Conservation (phyloP, 2,113 vertebrate genomes). For the Paramormyrops kingsleyae region DNA sequence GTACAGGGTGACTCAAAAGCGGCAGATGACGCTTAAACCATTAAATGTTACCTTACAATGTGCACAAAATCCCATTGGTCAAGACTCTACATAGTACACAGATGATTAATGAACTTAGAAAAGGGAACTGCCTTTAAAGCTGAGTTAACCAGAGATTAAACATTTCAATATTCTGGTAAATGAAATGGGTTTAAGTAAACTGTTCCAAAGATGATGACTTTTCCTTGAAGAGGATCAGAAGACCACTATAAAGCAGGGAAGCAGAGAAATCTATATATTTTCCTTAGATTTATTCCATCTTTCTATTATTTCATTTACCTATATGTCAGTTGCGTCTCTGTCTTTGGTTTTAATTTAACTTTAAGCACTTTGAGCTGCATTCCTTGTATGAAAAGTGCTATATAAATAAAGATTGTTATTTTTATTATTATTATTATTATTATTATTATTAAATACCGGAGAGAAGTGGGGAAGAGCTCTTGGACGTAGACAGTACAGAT, state of each 20-base stretch:
- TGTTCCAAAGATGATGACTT: neutral
- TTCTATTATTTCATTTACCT: too few relatives aligned
- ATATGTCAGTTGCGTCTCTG: too few relatives aligned
- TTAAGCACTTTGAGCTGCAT: too few relatives aligned
- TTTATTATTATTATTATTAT: too few relatives aligned
- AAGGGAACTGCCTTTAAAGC: neutral
- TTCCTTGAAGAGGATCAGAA: neutral
- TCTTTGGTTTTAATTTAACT: too few relatives aligned
- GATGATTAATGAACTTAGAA: neutral
- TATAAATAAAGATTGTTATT: too few relatives aligned
- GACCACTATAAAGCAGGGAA: neutral
- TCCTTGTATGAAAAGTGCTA: too few relatives aligned
- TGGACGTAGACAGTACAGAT: constrained; percentile 51
- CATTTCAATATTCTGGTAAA: neutral
- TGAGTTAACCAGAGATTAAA: neutral
- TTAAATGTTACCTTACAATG: neutral
- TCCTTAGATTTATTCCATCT: too few relatives aligned
- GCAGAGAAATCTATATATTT: neutral
- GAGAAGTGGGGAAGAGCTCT: constrained; percentile 59
- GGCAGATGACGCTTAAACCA: neutral
- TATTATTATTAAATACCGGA: constrained; percentile 35
- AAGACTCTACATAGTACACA: neutral
- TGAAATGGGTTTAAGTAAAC: neutral
- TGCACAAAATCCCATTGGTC: neutral
- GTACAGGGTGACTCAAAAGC: neutral